Base-by-base conservation (phyloP, 2,797 vertebrate species). In the Rhinoraja longicauda region DNA sequence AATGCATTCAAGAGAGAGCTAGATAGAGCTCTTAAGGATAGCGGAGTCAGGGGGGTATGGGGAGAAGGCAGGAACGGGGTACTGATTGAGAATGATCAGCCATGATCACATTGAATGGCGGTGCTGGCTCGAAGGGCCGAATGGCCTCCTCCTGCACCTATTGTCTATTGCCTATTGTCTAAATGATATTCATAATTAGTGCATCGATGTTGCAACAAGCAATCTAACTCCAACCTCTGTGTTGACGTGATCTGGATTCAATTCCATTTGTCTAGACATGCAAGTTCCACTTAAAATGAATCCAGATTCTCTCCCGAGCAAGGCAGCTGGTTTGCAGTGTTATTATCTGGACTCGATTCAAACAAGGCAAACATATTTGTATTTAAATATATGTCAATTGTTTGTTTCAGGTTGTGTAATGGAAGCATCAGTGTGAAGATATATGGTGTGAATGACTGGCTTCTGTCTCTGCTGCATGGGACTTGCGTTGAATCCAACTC, bases 211-310 rank as follows among this genome's bases (percentile, higher is more conserved):
- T 21, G 64, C 59, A 88, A 32, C 84, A 88, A 64, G 19, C 62
- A 88, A 9, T 88, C 17, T 21, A 9, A 67, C n/a, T 67, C 19
- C 9, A 86, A 86, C 8, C 6, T 88, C 17, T 88, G 84, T 17
- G 26, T 2, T 88, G 59, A 1, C 21, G 59, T 36, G 15, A 36
- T 88, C n/a, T 88, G 59, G 59, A 64, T 88, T 32, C 62, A 88
- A 67, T 88, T 88, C 59, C 62, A 36, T 13, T 9, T 6, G 32
- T 36, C n/a, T 64, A 88, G 59, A 88, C 84, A 15, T 4, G 64
- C 13, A 88, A 88, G 64, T n/a, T 64, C n/a, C 1, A 36, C 88
- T 88, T 62, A 67, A 88, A 88, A 17, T 88, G 84, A 36, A 88
- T 32, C 84, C n/a, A 88, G 84, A 64, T 67, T 88, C 29, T 36